These are phyloP conservation scores for Salvelinus alpinus DNA, from an alignment of 2,113 vertebrate genomes.

Conservation along the genomic window DNA sequence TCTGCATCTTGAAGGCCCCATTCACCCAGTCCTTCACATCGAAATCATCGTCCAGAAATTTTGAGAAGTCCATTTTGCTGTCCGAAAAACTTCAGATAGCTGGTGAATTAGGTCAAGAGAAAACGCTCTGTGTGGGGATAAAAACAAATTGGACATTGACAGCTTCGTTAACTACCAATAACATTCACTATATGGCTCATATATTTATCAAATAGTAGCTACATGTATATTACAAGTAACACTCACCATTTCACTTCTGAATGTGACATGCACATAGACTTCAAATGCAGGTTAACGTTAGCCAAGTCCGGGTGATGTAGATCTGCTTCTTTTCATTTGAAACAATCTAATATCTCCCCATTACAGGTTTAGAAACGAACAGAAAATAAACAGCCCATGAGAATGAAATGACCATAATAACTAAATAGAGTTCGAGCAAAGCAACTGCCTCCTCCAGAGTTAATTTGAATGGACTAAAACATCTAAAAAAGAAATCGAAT, in stretches of 20 bases:
- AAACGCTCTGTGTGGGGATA: background rate
- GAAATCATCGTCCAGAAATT: conserved; percentile 93
- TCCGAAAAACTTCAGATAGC: background rate
- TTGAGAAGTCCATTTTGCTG: conserved; percentile 90
- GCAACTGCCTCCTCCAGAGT: conserved; percentile 77
- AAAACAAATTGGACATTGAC: background rate
- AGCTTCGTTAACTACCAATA: background rate
- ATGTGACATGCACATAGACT: background rate
- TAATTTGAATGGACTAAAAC: conserved; percentile 33
- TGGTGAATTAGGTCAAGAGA: background rate
- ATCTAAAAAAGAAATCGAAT: background rate
- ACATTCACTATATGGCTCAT: too few relatives aligned
- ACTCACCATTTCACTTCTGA: conserved; percentile 1
- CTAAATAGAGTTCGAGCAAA: conserved; percentile 74
- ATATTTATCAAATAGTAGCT: too few relatives aligned
- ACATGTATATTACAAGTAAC: background rate
- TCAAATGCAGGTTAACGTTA: background rate
- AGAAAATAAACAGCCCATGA: conserved; percentile 79
- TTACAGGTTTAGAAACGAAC: conserved; percentile 72
- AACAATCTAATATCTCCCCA: conserved; percentile 66
- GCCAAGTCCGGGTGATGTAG: background rate
- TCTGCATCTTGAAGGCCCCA: conserved; percentile 88
- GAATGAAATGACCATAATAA: conserved; percentile 77
- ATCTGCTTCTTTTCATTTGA: background rate
- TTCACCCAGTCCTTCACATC: conserved; percentile 99